A percentile compares a stretch with the other conserved stretches of the same genome.
These are phyloP conservation scores for Stenichneumon culpator DNA, from an alignment of 2,888 invertebrate genomes.

Conservation along the genomic window DNA sequence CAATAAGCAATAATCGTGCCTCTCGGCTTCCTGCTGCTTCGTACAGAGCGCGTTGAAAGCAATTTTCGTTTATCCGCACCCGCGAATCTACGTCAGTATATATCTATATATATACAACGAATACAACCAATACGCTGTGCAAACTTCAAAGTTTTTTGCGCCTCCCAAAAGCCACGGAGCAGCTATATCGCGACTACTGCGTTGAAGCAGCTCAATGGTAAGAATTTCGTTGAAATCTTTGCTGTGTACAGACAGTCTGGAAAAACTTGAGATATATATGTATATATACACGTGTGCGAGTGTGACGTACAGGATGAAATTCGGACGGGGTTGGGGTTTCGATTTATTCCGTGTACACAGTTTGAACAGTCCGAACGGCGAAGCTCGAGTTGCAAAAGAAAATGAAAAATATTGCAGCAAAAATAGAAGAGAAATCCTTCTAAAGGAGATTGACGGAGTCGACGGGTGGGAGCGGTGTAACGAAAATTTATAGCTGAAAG, in stretches of 20 bases:
- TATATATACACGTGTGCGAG: slow-evolving; percentile 8
- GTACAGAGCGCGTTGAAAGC: slow-evolving; percentile 35
- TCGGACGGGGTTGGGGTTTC: slow-evolving; percentile 25
- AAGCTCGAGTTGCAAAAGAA: slow-evolving; percentile 26
- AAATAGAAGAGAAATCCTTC: slow-evolving; percentile 13
- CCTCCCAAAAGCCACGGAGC: slow-evolving; percentile 45
- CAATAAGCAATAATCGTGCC: slow-evolving; percentile 68
- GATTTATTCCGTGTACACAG: slow-evolving; percentile 58
- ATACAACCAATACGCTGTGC: slow-evolving; percentile 36
- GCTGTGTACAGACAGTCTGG: slow-evolving; percentile 34
- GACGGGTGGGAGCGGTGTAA: slow-evolving; percentile 20
- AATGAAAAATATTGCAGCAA: slow-evolving; percentile 38
- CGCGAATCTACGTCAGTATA: slow-evolving; percentile 31
- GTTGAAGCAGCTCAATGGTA: slow-evolving; percentile 11
- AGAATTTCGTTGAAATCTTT: slow-evolving; percentile 55
- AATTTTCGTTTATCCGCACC: slow-evolving; percentile 51
- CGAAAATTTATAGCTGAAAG: slow-evolving; percentile 23
- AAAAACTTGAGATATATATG: slow-evolving; percentile 43
- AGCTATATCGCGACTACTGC: slow-evolving; percentile 46
- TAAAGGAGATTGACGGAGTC: slow-evolving; percentile 33
- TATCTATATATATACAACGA: background rate
- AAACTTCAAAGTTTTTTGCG: slow-evolving; percentile 54
- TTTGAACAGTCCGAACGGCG: background rate
- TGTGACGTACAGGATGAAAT: slow-evolving; percentile 48
- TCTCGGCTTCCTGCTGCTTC: slow-evolving; percentile 59